Percentiles rank a stretch among this genome's conserved stretches.
These are phyloP conservation scores for Trissolcus basalis DNA, from an alignment of 1,140 invertebrate species.

Conservation along the genomic window DNA sequence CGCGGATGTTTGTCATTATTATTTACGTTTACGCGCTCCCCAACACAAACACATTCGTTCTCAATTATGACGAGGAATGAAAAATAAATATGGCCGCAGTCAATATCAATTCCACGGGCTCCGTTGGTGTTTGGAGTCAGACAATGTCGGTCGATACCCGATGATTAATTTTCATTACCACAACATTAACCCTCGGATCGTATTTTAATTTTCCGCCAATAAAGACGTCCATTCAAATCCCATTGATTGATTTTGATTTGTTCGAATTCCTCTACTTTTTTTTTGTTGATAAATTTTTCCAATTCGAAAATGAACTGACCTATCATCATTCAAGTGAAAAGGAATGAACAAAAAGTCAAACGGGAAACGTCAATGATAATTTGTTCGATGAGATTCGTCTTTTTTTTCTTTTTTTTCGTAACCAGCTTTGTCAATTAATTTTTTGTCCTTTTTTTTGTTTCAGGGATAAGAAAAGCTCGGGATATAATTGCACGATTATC, in stretches of 20 bases:
- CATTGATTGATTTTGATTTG: neutral
- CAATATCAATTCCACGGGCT: conserved; percentile 14
- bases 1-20: conserved; percentile 32
- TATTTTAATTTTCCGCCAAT: conserved; percentile 16
- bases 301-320: too few relatives aligned
- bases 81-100: conserved; percentile 27
- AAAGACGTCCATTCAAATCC: neutral
- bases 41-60: conserved; percentile 12
- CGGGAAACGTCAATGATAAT: too few relatives aligned
- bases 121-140: neutral
- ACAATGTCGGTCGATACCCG: conserved; percentile 21
- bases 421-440: too few relatives aligned
- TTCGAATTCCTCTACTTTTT: too few relatives aligned
- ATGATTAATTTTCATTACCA: conserved; percentile 32
- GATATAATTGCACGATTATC: conserved; percentile 6
- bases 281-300: too few relatives aligned
- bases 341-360: too few relatives aligned
- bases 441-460: too few relatives aligned
- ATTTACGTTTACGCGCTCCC: conserved; percentile 20
- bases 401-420: too few relatives aligned
- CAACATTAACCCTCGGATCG: conserved; percentile 1
- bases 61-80: conserved; percentile 24
- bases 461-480: neutral
- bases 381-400: too few relatives aligned
- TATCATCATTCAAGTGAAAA: too few relatives aligned